Conservation (phyloP, 2,888 invertebrate genomes). For the Hemithea aestivaria region DNA sequence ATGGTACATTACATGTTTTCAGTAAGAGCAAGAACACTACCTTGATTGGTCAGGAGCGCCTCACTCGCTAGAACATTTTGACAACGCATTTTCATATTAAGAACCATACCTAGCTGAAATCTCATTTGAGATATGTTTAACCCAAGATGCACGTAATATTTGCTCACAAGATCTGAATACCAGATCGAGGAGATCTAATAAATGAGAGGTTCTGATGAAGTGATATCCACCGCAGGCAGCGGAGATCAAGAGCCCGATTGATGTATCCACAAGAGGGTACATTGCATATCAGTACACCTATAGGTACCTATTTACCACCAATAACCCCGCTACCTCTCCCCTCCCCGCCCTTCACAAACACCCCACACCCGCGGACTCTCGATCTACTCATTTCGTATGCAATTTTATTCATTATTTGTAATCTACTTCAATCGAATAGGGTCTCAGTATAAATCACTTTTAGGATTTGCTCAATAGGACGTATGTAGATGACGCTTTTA, state of each 20-base stretch:
- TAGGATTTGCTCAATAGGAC: slow-evolving; percentile 70
- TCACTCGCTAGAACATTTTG: too few relatives aligned
- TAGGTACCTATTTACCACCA: slow-evolving; percentile 53
- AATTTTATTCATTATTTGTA: slow-evolving; percentile 80
- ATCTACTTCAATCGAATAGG: slow-evolving; percentile 77
- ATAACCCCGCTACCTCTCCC: slow-evolving; percentile 45
- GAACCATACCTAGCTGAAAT: too few relatives aligned
- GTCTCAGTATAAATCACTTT: slow-evolving; percentile 76
- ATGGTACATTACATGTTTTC: too few relatives aligned
- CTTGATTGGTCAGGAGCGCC: too few relatives aligned
- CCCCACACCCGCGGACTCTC: slow-evolving; percentile 63
- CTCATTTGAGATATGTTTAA: too few relatives aligned
- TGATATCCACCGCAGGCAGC: not conserved
- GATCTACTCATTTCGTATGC: slow-evolving; percentile 75
- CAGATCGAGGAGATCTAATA: not conserved
- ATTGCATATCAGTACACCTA: slow-evolving; percentile 32
- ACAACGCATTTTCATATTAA: too few relatives aligned
- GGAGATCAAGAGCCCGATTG: slow-evolving; percentile 42
- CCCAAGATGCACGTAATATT: too few relatives aligned
- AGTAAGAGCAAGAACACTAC: too few relatives aligned
- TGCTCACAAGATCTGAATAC: not conserved
- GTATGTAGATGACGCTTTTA: slow-evolving; percentile 77
- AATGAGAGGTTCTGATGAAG: not conserved
- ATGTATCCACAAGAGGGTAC: slow-evolving; percentile 28
- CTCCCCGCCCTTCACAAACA: slow-evolving; percentile 58